Evolutionary conservation across 2,888 invertebrate species (phyloP).

Genomic region (Tanytarsus gracilentus): DNA sequence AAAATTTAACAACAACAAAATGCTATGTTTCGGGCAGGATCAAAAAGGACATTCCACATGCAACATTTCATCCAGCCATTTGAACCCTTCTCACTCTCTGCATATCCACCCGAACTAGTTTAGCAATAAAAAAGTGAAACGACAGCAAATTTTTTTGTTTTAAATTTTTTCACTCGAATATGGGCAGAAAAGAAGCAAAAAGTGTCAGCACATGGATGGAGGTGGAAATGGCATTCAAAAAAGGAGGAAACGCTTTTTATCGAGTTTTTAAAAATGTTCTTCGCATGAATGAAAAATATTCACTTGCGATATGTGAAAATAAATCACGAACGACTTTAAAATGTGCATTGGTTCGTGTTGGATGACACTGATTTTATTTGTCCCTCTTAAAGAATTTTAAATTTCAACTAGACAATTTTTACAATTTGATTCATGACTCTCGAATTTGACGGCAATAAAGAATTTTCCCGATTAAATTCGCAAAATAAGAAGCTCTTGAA

Average conservation of each 20-base stretch:
- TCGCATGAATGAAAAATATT: slow-evolving; percentile 3
- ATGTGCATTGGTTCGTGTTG: not conserved
- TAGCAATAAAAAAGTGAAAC: too few relatives aligned
- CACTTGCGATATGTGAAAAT: slow-evolving; percentile 2
- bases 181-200: too few relatives aligned
- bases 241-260: slow-evolving; percentile 7
- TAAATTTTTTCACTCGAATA: too few relatives aligned
- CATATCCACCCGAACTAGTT: too few relatives aligned
- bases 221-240: not conserved
- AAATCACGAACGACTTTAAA: too few relatives aligned
- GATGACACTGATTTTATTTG: not conserved
- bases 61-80: too few relatives aligned
- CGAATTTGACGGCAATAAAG: not conserved
- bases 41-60: too few relatives aligned
- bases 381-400: not conserved
- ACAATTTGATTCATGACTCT: not conserved
- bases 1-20: not conserved
- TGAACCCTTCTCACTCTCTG: too few relatives aligned
- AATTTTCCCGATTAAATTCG: not conserved
- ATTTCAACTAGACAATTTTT: not conserved
- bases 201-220: not conserved
- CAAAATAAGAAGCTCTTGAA: not conserved
- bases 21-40: not conserved
- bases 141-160: too few relatives aligned
- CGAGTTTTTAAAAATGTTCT: not conserved